Evolutionary conservation across 64 coral and sea anemone genomes (phyloP), one percentile per base, ranked within the genome.

Genomic region (Anthopleura sola): DNA sequence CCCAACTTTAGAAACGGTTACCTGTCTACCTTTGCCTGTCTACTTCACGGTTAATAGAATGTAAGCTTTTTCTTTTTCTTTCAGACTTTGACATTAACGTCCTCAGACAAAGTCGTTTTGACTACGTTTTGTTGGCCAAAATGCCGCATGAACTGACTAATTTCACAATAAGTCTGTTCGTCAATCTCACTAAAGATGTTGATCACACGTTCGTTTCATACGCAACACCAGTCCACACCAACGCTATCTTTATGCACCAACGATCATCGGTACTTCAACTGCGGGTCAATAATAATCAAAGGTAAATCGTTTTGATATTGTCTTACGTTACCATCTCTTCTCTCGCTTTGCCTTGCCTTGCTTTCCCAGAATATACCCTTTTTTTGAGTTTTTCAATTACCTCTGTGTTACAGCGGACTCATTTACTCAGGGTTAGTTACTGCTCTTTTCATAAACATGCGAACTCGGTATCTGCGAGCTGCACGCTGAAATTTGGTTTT

Each of bases 101-200:
- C 58, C 84, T 85, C 56, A 71, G 85, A 82, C 55, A 75, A 40
- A 84, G 44, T 6, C 6, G 21, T 4, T 29, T 55, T 66, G 80
- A 83, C 16, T 84, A 62, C 20, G 86, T 88, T 14, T 1, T 54
- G 3, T 10, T 79, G 16, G 2, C 16, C 0, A 13, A 78, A 15
- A 40, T 68, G 3, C 60, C 78, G 9, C 14, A 69, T 12, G 83
- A 75, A 36, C 79, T 94, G 21, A n/a, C 28, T 18, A 84, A 78
- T 17, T 90, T 94, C 44, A 94, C 93, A 5, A 12, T 76, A 54
- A 94, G 85, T 75, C 62, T 94, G 15, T 90, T 90, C 47, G 93
- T 86, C 55, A 94, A 86, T 36, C 87, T 87, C 53, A 94, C 80
- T 13, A 44, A 87, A 37, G 15, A 39, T 75, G 85, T 64, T 0